These are phyloP conservation scores for Fragum sueziense DNA, from an alignment of 2,888 invertebrate genomes.

Conservation along the genomic window DNA sequence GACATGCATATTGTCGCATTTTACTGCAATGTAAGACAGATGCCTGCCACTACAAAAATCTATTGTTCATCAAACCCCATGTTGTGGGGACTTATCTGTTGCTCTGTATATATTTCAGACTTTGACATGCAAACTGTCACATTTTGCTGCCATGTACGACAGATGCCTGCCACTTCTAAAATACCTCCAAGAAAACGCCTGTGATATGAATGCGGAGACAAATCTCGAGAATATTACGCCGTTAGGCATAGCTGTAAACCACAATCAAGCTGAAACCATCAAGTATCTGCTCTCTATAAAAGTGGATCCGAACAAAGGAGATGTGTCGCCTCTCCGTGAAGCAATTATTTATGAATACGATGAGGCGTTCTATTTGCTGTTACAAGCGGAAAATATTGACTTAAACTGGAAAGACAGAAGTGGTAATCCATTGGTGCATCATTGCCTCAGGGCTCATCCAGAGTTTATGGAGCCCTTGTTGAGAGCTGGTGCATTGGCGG, in stretches of 20 bases:
- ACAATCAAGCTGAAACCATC: conserved; percentile 54
- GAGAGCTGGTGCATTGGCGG: conserved; percentile 71
- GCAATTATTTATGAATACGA: conserved; percentile 62
- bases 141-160: conserved; percentile 35
- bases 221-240: conserved; percentile 54
- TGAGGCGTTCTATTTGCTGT: conserved; percentile 60
- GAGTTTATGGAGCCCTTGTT: conserved; percentile 64
- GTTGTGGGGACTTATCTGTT: neutral
- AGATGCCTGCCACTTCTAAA: conserved; percentile 31
- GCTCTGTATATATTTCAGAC: conserved; percentile 13
- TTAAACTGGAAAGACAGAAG: conserved; percentile 57
- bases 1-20: too few species aligned
- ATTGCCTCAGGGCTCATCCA: conserved; percentile 62
- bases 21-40: too few species aligned
- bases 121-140: conserved; percentile 28
- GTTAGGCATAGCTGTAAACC: conserved; percentile 62
- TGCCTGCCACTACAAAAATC: too few species aligned
- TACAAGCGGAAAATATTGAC: conserved; percentile 54
- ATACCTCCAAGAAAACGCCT: conserved; percentile 30
- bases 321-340: conserved; percentile 55
- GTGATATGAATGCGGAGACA: conserved; percentile 59
- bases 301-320: conserved; percentile 51
- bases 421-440: conserved; percentile 62
- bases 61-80: too few species aligned
- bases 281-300: conserved; percentile 58